Percentiles rank a stretch among this genome's conserved stretches.
These are phyloP conservation scores for Pseudachorutes palmiensis DNA, from an alignment of 1,140 invertebrate species.

Conservation along the genomic window DNA sequence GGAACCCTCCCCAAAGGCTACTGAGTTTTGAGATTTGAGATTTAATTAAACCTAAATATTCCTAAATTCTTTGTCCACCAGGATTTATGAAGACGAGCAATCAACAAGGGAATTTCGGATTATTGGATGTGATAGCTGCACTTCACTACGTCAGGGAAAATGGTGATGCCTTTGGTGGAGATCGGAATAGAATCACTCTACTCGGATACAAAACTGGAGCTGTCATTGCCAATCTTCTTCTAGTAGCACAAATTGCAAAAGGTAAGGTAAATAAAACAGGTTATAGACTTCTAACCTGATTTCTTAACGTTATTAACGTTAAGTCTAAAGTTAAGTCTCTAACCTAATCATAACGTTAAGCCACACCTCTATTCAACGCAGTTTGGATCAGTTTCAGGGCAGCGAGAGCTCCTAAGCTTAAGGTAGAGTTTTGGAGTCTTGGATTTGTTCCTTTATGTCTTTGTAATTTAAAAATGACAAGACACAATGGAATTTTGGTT, in stretches of 20 bases:
- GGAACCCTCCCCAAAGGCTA: too few relatives aligned
- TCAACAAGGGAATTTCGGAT: slow-evolving; percentile 56
- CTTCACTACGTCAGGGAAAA: slow-evolving; percentile 68
- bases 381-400: background rate
- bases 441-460: too few relatives aligned
- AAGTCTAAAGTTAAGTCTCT: too few relatives aligned
- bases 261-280: slow-evolving; percentile 17
- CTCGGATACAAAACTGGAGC: slow-evolving; percentile 36
- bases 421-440: too few relatives aligned
- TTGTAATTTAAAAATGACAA: too few relatives aligned
- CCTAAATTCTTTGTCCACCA: slow-evolving; percentile 40
- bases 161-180: slow-evolving; percentile 69
- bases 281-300: background rate
- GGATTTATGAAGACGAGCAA: slow-evolving; percentile 61
- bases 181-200: slow-evolving; percentile 67
- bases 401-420: background rate
- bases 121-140: slow-evolving; percentile 65
- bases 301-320: too few relatives aligned
- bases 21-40: background rate
- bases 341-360: too few relatives aligned
- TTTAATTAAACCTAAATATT: background rate
- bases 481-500: background rate
- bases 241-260: slow-evolving; percentile 37
- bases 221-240: slow-evolving; percentile 36
- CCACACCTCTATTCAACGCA: background rate